These are phyloP conservation scores for Phainopepla nitens DNA, from an alignment of 2,113 vertebrate species.

Conservation along the genomic window DNA sequence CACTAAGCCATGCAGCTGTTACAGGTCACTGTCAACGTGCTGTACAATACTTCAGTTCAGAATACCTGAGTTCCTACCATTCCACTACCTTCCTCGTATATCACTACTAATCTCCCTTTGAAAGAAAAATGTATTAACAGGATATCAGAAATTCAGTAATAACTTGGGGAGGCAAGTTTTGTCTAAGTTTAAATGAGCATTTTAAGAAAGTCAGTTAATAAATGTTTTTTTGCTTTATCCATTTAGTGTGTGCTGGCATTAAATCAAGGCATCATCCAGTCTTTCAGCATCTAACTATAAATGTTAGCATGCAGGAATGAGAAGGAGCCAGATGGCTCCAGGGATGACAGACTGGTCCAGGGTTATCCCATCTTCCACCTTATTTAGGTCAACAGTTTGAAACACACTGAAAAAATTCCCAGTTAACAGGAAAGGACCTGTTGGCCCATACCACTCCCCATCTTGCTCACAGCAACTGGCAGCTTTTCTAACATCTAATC, in stretches of 20 bases:
- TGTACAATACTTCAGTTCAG: not conserved
- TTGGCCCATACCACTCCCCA: not conserved
- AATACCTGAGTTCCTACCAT: not conserved
- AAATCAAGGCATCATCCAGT: not conserved
- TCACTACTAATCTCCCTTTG: not conserved
- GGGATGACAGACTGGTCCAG: not conserved
- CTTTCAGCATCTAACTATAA: not conserved
- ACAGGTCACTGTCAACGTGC: not conserved
- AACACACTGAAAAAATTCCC: not conserved
- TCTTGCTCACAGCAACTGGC: not conserved
- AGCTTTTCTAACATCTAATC: not conserved
- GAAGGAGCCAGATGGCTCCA: not conserved
- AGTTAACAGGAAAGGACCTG: not conserved
- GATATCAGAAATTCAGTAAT: not conserved
- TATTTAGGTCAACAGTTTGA: conserved; percentile 13
- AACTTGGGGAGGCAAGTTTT: not conserved
- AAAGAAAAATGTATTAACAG: not conserved
- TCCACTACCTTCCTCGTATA: not conserved
- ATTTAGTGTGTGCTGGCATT: not conserved
- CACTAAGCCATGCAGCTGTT: not conserved
- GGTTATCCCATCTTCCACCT: not conserved
- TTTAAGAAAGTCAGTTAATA: not conserved
- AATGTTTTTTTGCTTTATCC: not conserved
- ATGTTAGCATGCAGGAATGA: not conserved
- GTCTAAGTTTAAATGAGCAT: not conserved